phyloP scores from a whole-genome alignment of 2,797 vertebrate species.

The Alcedo atthis region DNA sequence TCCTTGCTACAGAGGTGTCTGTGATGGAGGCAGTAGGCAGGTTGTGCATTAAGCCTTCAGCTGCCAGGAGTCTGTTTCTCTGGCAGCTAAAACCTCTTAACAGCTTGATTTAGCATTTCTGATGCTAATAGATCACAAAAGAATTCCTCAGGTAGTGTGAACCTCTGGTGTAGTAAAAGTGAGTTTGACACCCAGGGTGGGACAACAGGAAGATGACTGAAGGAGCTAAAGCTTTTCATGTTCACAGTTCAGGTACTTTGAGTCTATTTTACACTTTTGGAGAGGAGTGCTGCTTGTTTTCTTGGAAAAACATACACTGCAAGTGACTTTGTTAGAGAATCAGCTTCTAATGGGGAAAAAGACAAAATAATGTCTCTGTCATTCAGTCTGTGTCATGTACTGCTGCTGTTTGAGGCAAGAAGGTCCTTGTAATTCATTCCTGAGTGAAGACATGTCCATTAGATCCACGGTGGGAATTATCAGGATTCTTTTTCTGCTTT shows the following conservation, averaged over 20 bases:
- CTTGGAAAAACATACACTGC: not conserved
- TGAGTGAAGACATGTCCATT: not conserved
- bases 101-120: not conserved
- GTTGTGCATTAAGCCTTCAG: not conserved
- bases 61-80: not conserved
- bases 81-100: not conserved
- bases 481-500: not conserved
- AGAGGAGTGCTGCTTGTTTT: not conserved
- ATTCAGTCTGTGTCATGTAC: not conserved
- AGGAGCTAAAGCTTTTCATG: not conserved
- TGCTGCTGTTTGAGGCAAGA: not conserved
- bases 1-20: not conserved
- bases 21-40: not conserved
- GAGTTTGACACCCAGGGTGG: not conserved
- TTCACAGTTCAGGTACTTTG: not conserved
- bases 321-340: not conserved
- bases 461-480: not conserved
- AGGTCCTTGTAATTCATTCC: fast-evolving
- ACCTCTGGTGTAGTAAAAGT: not conserved
- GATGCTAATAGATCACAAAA: not conserved
- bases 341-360: not conserved
- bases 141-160: not conserved
- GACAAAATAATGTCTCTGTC: not conserved
- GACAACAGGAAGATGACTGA: not conserved
- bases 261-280: not conserved